phyloP scores from a whole-genome alignment of 2,113 vertebrate species.

The Prinia subflava region DNA sequence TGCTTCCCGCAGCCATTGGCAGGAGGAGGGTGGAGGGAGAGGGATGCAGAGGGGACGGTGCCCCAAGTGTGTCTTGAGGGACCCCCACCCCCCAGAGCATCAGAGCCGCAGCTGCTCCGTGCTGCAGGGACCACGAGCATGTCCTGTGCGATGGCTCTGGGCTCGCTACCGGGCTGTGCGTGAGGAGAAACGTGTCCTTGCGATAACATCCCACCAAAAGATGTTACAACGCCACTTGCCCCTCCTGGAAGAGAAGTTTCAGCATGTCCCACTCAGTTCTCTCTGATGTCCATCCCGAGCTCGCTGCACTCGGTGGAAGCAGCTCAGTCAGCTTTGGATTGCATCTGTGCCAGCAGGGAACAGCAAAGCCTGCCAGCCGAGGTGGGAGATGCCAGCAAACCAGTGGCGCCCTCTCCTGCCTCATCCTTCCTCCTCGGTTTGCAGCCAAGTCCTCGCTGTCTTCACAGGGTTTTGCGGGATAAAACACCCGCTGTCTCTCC shows the following conservation, averaged over 20 bases:
- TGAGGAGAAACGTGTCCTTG: neutral
- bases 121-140: neutral
- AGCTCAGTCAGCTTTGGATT: neutral
- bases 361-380: neutral
- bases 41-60: neutral
- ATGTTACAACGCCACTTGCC: neutral
- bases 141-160: neutral
- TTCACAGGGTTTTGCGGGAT: neutral
- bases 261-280: neutral
- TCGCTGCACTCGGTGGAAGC: neutral
- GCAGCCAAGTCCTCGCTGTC: neutral
- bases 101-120: neutral
- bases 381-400: neutral
- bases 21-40: neutral
- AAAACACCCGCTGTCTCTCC: neutral
- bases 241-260: neutral
- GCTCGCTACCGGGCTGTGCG: neutral
- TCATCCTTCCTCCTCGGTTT: neutral
- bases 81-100: neutral
- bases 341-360: neutral
- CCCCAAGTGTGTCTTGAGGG: fast-evolving
- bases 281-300: neutral
- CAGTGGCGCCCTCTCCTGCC: slow-evolving; percentile 4
- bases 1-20: neutral
- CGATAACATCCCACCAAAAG: neutral